Evolutionary conservation across 2,113 vertebrate species (phyloP), one percentile per base, ranked within the genome.

Genomic region (Bucco capensis): DNA sequence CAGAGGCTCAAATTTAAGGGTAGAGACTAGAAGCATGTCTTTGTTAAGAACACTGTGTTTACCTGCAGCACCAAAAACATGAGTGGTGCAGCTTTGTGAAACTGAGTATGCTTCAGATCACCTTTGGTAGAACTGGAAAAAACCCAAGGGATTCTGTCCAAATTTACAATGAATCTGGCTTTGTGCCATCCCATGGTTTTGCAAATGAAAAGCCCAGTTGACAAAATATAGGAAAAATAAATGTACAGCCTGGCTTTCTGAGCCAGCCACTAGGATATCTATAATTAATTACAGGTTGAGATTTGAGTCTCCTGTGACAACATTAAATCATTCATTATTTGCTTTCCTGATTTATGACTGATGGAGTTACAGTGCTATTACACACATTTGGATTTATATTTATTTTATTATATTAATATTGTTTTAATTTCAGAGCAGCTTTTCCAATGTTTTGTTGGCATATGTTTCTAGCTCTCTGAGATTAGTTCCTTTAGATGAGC

Each of bases 211-310:
- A 54, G 2, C 11, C 12, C 54, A 84, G 40, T n/a, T 91, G 78
- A 89, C 22, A 91, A 93, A 87, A 91, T 79, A 76, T 50, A 66
- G 46, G 58, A 72, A 92, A 95, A 94, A 91, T 75, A 92, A 90
- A 78, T 69, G 7, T 61, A 53, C 40, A 85, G 40, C 42, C 23
- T 54, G 28, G 4, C 6, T 91, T 91, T 79, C 49, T 75, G 25
- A 53, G 8, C 31, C 50, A 91, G 57, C 49, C 46, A 69, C 53
- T 57, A 35, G 25, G 37, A 69, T 47, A n/a, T 18, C 8, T 76
- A 38, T 62, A 82, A 89, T 89, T 92, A 95, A 90, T 87, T 84
- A 44, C 14, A 6, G 6, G 15, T 50, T 81, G 74, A 87, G 46
- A 57, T 81, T 89, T 90, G 91, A 28, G 33, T 82, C 33, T 92